Evolutionary conservation across 2,888 invertebrate genomes (phyloP).

Genomic region (Palloptera scutellata): DNA sequence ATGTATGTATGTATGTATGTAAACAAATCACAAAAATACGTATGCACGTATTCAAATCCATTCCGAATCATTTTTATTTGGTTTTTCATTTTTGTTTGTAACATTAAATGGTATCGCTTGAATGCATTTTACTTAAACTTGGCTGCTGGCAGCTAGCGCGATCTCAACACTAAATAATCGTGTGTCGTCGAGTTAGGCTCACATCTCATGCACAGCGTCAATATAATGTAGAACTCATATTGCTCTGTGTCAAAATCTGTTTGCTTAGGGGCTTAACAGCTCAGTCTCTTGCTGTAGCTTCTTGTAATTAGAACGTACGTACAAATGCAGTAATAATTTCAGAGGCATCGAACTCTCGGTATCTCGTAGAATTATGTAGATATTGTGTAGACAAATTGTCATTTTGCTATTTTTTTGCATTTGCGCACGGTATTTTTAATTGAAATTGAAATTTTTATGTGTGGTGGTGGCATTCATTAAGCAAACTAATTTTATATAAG

Average conservation of each 20-base stretch:
- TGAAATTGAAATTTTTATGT: neutral
- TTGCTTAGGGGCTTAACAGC: neutral
- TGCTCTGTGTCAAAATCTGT: too few relatives aligned
- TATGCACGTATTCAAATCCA: too few relatives aligned
- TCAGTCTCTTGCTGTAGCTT: constrained; percentile 51
- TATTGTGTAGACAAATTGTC: neutral
- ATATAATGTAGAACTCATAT: too few relatives aligned
- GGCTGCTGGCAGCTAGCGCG: neutral
- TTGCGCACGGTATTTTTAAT: neutral
- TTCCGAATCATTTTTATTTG: neutral
- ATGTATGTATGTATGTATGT: neutral
- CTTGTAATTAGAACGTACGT: constrained; percentile 48
- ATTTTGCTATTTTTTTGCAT: neutral
- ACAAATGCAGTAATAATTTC: neutral
- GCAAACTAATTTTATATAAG: too few relatives aligned
- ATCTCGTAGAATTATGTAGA: too few relatives aligned
- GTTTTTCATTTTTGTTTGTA: neutral
- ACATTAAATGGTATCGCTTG: neutral
- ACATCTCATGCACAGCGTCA: too few relatives aligned
- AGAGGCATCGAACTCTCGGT: too few relatives aligned
- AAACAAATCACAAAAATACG: too few relatives aligned
- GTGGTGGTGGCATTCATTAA: too few relatives aligned
- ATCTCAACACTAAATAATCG: neutral
- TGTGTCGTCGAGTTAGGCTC: too few relatives aligned
- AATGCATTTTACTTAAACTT: constrained; percentile 1